Base-by-base conservation (phyloP, 1,140 invertebrate species). In the Rhagoletis zephyria region DNA sequence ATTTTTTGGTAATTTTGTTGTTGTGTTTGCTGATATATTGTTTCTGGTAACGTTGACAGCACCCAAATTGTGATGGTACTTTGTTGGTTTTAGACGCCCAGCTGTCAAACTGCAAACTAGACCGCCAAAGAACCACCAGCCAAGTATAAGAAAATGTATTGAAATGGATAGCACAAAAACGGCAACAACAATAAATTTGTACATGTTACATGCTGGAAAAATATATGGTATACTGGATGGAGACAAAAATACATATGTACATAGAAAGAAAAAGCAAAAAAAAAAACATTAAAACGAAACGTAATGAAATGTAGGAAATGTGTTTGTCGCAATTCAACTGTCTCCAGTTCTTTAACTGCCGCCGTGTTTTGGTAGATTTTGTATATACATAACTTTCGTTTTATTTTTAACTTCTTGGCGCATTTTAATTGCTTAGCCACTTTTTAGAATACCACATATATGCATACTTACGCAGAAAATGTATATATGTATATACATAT, bases 251-350 rank as follows among this genome's bases (percentile, higher is more conserved):
- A 30, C 30, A 30, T 30, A 30, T 30, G 30, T 30, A 9, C 48
- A 40, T 61, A 61, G 59, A 45, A 14, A 86, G 10, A 81, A 51
- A 81, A 86, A 6, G 42, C 60, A 64, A 63, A 10, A 63, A 42
- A 60, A 59, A 74, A 77, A 87, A 87, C 59, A 42, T 74, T 87
- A 60, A 87, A 70, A 42, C 67, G 65, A 87, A 77, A 74, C 77
- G 67, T 74, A 87, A 87, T 30, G 56, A 87, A 87, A 87, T 74
- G 67, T 87, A 77, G 67, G 59, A 77, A 70, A 87, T 87, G 86
- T 64, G 85, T 60, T 87, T 6, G 48, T 56, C 48, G 10, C 19
- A 10, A 81, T 45, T 56, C 74, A 81, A 48, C 74, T 81, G 74
- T 81, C 74, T 56, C 48, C 74, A 81, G 74, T 81, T 59, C 19